Evolutionary conservation across 2,113 vertebrate genomes (phyloP).

Genomic region (Lampris megalopsis): DNA sequence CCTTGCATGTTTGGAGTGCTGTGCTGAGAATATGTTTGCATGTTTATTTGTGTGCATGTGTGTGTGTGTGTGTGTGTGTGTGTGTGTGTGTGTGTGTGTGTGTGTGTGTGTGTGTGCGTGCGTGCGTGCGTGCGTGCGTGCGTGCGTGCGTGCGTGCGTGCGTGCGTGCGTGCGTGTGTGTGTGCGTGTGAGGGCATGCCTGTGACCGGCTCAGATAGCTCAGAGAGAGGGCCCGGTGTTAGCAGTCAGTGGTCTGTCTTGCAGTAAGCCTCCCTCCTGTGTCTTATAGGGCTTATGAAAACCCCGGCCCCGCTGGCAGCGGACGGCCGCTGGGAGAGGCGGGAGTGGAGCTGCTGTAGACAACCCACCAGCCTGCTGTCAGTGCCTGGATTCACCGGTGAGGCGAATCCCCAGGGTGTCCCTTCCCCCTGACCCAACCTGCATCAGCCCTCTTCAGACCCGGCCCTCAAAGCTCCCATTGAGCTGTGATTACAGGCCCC

Average conservation of each 20-base stretch:
- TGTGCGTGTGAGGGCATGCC: slow-evolving; percentile 26
- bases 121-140: background rate
- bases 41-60: background rate
- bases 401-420: slow-evolving; percentile 46
- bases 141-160: background rate
- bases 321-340: slow-evolving; percentile 68
- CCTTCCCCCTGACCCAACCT: background rate
- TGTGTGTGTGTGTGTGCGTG: slow-evolving; percentile 22
- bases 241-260: slow-evolving; percentile 19
- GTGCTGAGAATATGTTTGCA: background rate
- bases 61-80: background rate
- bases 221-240: slow-evolving; percentile 8
- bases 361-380: slow-evolving; percentile 62
- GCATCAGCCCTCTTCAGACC: background rate
- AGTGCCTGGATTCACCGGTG: slow-evolving; percentile 65
- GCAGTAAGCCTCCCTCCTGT: slow-evolving; percentile 52
- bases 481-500: background rate
- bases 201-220: slow-evolving; percentile 12
- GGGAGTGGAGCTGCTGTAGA: slow-evolving; percentile 70
- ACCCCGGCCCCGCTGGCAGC: slow-evolving; percentile 48
- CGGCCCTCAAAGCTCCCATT: background rate
- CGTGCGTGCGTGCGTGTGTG: slow-evolving; percentile 4
- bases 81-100: slow-evolving; percentile 9
- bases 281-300: slow-evolving; percentile 68
- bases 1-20: background rate